phyloP scores from a whole-genome alignment of 1,140 invertebrate species.

The Drosophila trapezifrons region DNA sequence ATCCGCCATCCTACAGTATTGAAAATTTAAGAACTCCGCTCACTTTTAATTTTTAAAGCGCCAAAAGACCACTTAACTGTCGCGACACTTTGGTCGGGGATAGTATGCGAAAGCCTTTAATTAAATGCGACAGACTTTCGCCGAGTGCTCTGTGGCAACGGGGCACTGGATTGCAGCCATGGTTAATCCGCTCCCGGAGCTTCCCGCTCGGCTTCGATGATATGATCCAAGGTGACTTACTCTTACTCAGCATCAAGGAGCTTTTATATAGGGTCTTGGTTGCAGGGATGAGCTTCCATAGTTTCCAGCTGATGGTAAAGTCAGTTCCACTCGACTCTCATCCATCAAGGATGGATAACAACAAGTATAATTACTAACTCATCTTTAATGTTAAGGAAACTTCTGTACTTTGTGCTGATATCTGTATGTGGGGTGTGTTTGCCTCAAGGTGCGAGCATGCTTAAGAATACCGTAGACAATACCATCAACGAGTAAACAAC shows the following conservation, averaged over 20 bases:
- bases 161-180: conserved; percentile 1
- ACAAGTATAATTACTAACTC: no score
- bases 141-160: background rate
- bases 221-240: background rate
- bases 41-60: conserved; percentile 31
- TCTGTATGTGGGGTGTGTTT: no score
- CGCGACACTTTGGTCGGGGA: conserved; percentile 14
- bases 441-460: no score
- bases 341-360: background rate
- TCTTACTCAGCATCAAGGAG: background rate
- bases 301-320: background rate
- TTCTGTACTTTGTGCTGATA: no score
- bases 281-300: no score
- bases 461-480: no score
- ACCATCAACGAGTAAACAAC: no score
- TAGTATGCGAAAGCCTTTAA: conserved; percentile 32
- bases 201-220: background rate
- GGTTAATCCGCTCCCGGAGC: conserved; percentile 21
- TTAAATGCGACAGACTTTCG: conserved; percentile 37
- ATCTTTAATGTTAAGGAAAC: no score
- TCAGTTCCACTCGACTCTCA: background rate
- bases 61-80: conserved; percentile 34
- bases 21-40: conserved; percentile 39
- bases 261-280: background rate
- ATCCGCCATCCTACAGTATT: conserved; percentile 6